These are phyloP conservation scores for Cenopis cana DNA, from an alignment of 2,888 invertebrate genomes.

Conservation along the genomic window DNA sequence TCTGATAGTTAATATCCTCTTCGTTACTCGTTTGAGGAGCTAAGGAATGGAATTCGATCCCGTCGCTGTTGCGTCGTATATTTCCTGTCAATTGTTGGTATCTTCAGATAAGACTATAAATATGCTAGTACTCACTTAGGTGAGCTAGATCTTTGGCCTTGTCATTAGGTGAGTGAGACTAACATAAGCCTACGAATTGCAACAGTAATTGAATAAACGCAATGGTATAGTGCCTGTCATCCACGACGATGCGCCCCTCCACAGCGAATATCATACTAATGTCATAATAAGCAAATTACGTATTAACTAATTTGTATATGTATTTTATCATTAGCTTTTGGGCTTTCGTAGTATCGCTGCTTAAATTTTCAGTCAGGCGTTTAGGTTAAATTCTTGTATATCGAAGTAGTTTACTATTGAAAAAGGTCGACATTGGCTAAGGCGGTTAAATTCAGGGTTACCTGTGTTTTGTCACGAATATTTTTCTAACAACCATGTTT, in stretches of 20 bases:
- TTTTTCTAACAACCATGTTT: not conserved
- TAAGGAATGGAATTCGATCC: not conserved
- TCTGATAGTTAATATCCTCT: too few species aligned
- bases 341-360: conserved; percentile 2
- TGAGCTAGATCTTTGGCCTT: not conserved
- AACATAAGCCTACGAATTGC: too few species aligned
- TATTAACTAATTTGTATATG: not conserved
- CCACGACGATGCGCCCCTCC: too few species aligned
- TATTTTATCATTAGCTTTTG: not conserved
- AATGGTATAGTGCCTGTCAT: too few species aligned
- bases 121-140: not conserved
- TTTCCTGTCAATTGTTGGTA: not conserved
- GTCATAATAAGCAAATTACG: too few species aligned
- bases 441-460: conserved; percentile 12
- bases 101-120: not conserved
- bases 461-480: conserved; percentile 1
- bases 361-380: conserved; percentile 1
- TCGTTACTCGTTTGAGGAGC: not conserved
- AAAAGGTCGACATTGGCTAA: not conserved
- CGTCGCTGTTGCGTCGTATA: not conserved
- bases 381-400: not conserved
- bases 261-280: too few species aligned
- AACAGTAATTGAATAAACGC: too few species aligned
- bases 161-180: not conserved
- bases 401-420: not conserved